Evolutionary conservation across 2,888 invertebrate species (phyloP).

Genomic region (Nineta flava): DNA sequence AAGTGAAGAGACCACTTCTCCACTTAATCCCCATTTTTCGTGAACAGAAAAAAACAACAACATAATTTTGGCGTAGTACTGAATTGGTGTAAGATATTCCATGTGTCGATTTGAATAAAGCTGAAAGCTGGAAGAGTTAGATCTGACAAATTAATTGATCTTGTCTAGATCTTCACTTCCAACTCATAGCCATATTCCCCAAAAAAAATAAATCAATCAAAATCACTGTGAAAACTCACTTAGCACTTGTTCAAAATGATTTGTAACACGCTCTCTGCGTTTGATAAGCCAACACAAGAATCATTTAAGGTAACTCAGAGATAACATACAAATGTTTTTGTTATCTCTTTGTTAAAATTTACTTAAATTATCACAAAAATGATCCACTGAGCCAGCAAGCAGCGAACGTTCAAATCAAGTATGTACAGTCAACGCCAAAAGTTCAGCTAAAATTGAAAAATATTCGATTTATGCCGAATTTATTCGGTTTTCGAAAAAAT

Average conservation of each 20-base stretch:
- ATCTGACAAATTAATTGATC: constrained; percentile 39
- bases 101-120: constrained; percentile 9
- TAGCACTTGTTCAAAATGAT: no score
- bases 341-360: no score
- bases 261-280: background rate
- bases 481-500: no score
- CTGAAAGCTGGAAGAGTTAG: constrained; percentile 59
- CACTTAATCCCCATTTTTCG: constrained; percentile 30
- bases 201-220: background rate
- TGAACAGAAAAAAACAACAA: background rate
- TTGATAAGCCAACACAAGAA: background rate
- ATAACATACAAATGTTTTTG: no score
- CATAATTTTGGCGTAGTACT: no score
- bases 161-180: constrained; percentile 51
- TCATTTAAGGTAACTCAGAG: no score
- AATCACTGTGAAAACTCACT: background rate
- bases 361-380: no score
- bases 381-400: no score
- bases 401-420: no score
- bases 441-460: no score
- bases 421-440: no score
- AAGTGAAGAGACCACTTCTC: constrained; percentile 49
- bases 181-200: constrained; percentile 30
- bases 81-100: background rate
- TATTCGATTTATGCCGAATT: no score